A percentile compares a stretch with the other conserved stretches of the same genome.
These are phyloP conservation scores for Epiblema foenella DNA, from an alignment of 2,888 invertebrate genomes.

Conservation along the genomic window DNA sequence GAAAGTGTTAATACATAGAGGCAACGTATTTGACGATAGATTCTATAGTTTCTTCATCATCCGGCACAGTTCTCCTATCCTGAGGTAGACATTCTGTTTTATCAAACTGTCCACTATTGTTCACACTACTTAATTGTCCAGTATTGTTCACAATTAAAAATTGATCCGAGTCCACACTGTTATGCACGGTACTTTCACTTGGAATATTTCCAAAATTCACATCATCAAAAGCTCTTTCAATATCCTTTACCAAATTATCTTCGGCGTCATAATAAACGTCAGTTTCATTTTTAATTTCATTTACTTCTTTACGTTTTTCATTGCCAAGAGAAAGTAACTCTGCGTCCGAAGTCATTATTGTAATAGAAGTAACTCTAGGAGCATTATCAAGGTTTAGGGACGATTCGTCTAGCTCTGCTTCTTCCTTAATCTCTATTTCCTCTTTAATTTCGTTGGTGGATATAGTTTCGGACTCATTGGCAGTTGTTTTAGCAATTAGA, in stretches of 20 bases:
- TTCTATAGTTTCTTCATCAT: constrained; percentile 37
- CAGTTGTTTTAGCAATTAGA: constrained; percentile 5
- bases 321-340: constrained; percentile 21
- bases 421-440: constrained; percentile 9
- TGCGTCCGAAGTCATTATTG: constrained; percentile 25
- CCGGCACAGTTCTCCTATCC: not conserved
- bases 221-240: constrained; percentile 6
- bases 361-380: constrained; percentile 23
- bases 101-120: not conserved
- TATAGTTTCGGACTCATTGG: not conserved
- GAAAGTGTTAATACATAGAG: constrained; percentile 4
- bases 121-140: no score
- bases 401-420: not conserved
- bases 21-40: constrained; percentile 20
- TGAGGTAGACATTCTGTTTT: not conserved
- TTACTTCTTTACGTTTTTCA: not conserved
- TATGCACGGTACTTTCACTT: not conserved
- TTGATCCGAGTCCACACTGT: not conserved
- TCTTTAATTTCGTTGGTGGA: constrained; percentile 1
- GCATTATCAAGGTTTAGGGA: not conserved
- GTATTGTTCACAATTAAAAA: no score
- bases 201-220: not conserved
- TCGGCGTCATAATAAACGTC: not conserved
- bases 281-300: constrained; percentile 26
- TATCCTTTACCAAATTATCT: not conserved